Base-by-base conservation (phyloP, 2,797 vertebrate species). In the Cheirogaleus major region DNA sequence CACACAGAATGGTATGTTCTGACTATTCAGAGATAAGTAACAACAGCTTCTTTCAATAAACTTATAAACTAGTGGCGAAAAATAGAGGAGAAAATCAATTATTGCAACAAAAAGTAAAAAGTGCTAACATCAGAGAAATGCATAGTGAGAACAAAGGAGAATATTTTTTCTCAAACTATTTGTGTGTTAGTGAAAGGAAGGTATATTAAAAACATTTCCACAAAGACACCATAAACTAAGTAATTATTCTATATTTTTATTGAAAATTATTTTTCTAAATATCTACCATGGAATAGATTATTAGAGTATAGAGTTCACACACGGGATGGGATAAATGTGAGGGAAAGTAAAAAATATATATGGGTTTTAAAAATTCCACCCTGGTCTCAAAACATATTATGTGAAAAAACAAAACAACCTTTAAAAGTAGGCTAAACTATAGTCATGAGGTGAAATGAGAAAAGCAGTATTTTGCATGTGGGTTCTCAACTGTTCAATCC, bases 31-130 rank as follows among this genome's bases (percentile, higher is more conserved):
- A 80, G 35, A 84, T 93, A 41, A 65, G 25, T 50, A 95, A 52
- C 13, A 91, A 41, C 59, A 83, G 7, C 1, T 73, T 81, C 27
- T 95, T 95, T 88, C 48, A 81, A 48, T 69, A 30, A 78, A 79
- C 30, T 93, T 86, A 80, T 48, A 67, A 63, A 79, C 63, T 48
- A 86, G 13, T 87, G 7, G 22, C 70, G 7, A 95, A 63, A 96
- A 86, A n/a, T 18, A 57, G 8, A 93, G 82, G 45, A 95, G 59
- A 93, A 83, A 95, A 95, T 86, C n/a, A 93, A 83, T 95, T 93
- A 83, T 57, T 76, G 10, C 22, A 55, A 83, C 27, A 95, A 72
- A 83, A 85, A 38, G 48, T 69, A 45, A 59, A 70, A 65, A 52
- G 20, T 67, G 5, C 15, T 93, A 89, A 95, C 92, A 92, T 43